Evolutionary conservation across 2,113 vertebrate genomes (phyloP), one percentile per base, ranked within the genome.

Genomic region (Megalops atlanticus): DNA sequence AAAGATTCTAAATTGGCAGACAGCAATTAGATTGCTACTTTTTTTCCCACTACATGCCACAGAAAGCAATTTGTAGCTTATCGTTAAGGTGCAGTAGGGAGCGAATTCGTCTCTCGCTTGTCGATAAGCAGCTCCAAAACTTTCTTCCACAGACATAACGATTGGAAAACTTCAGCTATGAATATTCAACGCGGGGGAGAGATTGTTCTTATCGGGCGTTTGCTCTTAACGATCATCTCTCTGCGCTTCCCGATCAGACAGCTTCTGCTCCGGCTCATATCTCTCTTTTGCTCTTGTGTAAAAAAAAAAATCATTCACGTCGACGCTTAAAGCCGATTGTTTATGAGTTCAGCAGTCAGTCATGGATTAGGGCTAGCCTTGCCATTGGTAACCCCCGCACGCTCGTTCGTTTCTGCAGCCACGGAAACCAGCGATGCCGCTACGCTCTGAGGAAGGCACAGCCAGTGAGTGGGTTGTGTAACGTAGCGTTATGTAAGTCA

Each of bases 11-110:
- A 73, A 76, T 72, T 49, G 41, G 77, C 58, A 72, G 10, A 77
- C 7, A 11, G 52, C 75, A 69, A 77, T 71, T 45, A 73, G 40
- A 71, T 35, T 14, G 31, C 40, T 52, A 38, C 64, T 31, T 41
- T 35, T 15, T 64, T 52, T n/a, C 8, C 43, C 21, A 40, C 54
- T 54, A 24, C 40, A 54, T 8, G 72, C 73, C 58, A 69, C 24
- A 45, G 27, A 74, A 78, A 52, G 43, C 39, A 33, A 74, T 78
- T 78, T 77, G 43, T 36, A 39, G 64, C 76, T 85, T 83, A 85
- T 85, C 72, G 36, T 76, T 74, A 49, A 27, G 64, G 33, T 68
- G 21, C 83, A 70, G 84, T 36, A 15, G 47, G 76, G 74, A 74
- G 72, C 39, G 41, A 31, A 72, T 68, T 54, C 16, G 69, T 52